Base-by-base conservation (phyloP, 2,888 invertebrate genomes). In the Automeris io region DNA sequence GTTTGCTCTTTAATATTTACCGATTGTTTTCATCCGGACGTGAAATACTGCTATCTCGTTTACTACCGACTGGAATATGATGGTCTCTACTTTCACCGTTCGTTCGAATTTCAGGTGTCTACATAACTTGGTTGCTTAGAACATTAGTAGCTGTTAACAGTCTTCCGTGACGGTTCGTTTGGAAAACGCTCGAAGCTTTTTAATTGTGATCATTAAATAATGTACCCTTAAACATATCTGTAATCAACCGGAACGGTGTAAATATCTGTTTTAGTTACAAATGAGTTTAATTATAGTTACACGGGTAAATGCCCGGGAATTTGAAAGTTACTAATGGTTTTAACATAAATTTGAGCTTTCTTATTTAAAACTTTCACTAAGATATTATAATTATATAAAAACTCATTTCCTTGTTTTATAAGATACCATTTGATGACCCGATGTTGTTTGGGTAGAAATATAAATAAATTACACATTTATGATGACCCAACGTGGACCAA, bases 101-200 rank as follows among this genome's bases (percentile, higher is more conserved):
- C 16, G 8, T 23, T 19, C 19, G 33, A 40, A 6, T n/a, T n/a
- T 34, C 34, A 36, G 8, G 42, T 47, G 25, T 56, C 60, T 46
- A 24, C 5, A 22, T 51, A 47, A 37, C 45, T 24, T 63, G 59
- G 68, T 46, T 45, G 29, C 46, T 51, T 40, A 51, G 39, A 42
- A 52, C 47, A 62, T 63, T 66, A 70, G 61, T 65, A 60, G 64
- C 59, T 61, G 61, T 64, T 62, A 62, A 65, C 59, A 69, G 67
- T 66, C 58, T 58, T 56, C 48, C 57, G 56, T 59, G 57, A 64
- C 54, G 61, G 60, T 70, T 69, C 66, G 67, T 72, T 72, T 40
- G 68, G 61, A 62, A 61, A 62, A 47, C 47, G 56, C 63, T 57
- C 40, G 47, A 46, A 64, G 71, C 60, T 63, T 54, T 66, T 67